Evolutionary conservation across 2,888 invertebrate genomes (phyloP), one percentile per base, ranked within the genome.

Genomic region (Dasypolia templi): DNA sequence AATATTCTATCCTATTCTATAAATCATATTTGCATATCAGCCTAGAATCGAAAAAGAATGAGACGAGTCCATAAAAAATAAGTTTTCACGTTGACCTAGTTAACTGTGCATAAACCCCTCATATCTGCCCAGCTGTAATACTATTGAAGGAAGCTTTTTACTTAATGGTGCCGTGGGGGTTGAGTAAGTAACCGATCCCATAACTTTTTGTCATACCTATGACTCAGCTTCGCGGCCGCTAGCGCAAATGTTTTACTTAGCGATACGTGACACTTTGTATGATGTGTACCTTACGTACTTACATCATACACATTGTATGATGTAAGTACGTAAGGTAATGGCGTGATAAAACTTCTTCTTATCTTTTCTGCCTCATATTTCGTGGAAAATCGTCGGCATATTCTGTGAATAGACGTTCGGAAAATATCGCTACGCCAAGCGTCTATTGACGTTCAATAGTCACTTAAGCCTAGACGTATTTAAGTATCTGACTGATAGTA

Each of bases 141-240:
- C 62, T 63, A 62, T 62, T 63, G 68, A 69, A 75, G 75, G 51
- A 75, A 84, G 55, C 84, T 81, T 84, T 81, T 69, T 81, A 75
- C 68, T 66, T 82, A 82, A 84, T 81, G 71, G 71, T 69, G 55
- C 71, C 67, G 63, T 62, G 22, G 77, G 72, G 85, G 79, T 81
- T 81, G 78, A 83, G 77, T 86, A 86, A 79, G 86, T 84, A 89
- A 79, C 83, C 80, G 75, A 80, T 76, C 71, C 82, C 76, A 75
- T 82, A 71, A 76, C 79, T 81, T 84, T 72, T 81, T 82, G 81
- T 82, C 59, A 62, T 69, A 75, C 70, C 58, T 81, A 68, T 82
- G 81, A 82, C 71, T 82, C 81, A 84, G 81, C 77, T 75, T 69
- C 49, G 55, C 53, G 51, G 58, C 71, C 76, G 62, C 71, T 78